Percentiles rank a stretch among this genome's conserved stretches.
Evolutionary conservation across 92 coral and sea anemone genomes (phyloP).

Genomic region (Anthopleura xanthogrammica): DNA sequence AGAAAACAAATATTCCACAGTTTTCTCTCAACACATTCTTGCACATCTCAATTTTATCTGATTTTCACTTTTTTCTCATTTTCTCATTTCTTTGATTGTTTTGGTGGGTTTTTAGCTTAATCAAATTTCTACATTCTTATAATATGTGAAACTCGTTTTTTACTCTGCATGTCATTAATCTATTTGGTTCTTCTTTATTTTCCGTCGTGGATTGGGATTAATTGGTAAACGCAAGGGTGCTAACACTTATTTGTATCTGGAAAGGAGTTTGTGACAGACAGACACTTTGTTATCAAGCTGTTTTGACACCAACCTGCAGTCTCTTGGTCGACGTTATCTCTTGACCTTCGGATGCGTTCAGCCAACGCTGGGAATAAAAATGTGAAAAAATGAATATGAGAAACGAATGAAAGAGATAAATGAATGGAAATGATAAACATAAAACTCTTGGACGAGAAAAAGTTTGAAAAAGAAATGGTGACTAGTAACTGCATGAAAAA

Average conservation of each 20-base stretch:
- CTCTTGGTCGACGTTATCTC: conserved; percentile 58
- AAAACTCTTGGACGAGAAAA: no score
- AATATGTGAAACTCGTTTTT: neutral
- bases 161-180: neutral
- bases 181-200: no score
- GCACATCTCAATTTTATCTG: neutral
- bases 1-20: neutral
- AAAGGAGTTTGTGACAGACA: neutral
- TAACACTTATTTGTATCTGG: no score
- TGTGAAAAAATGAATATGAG: neutral
- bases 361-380: conserved; percentile 48
- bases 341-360: conserved; percentile 74
- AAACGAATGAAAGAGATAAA: neutral
- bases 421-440: neutral
- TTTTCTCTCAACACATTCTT: neutral
- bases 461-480: conserved; percentile 26
- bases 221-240: no score
- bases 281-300: neutral
- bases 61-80: neutral
- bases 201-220: no score
- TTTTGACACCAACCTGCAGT: conserved; percentile 33
- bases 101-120: no score
- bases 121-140: no score
- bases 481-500: neutral
- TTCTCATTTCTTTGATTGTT: neutral